phyloP scores from a whole-genome alignment of 2,888 invertebrate species.

The Brenthis hecate region DNA sequence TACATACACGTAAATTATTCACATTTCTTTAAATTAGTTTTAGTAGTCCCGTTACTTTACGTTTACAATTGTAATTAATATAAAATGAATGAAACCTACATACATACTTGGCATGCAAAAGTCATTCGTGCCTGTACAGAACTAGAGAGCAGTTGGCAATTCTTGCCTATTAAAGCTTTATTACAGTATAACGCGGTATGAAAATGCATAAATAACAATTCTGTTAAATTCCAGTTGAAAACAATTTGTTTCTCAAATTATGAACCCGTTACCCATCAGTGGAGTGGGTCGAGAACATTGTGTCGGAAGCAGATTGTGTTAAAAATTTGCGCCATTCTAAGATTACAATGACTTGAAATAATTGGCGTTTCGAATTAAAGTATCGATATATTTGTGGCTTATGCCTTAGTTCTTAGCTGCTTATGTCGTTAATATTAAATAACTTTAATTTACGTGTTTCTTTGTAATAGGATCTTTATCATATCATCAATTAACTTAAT shows the following conservation, averaged over 20 bases:
- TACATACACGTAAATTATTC: no score
- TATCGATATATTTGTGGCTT: neutral
- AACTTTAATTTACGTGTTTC: no score
- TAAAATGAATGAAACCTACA: conserved; percentile 1
- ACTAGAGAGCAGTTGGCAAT: conserved; percentile 35
- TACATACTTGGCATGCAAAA: conserved; percentile 23
- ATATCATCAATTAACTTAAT: no score
- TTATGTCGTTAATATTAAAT: no score
- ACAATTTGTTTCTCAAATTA: conserved; percentile 35
- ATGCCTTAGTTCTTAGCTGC: conserved; percentile 1
- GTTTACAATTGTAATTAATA: conserved; percentile 1
- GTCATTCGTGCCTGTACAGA: conserved; percentile 27
- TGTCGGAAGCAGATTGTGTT: conserved; percentile 7
- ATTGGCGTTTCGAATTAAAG: conserved; percentile 8
- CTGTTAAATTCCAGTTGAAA: conserved; percentile 21
- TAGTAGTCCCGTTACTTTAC: neutral
- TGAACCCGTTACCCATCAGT: conserved; percentile 28
- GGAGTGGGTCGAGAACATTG: conserved; percentile 19
- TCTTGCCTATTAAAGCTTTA: conserved; percentile 32
- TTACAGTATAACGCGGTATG: conserved; percentile 29
- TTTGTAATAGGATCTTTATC: no score
- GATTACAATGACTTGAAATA: conserved; percentile 13
- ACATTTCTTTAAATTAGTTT: neutral
- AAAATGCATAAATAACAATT: conserved; percentile 23
- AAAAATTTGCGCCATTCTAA: conserved; percentile 16